Conservation (phyloP, 2,113 vertebrate species). For the Epinephelus lanceolatus region DNA sequence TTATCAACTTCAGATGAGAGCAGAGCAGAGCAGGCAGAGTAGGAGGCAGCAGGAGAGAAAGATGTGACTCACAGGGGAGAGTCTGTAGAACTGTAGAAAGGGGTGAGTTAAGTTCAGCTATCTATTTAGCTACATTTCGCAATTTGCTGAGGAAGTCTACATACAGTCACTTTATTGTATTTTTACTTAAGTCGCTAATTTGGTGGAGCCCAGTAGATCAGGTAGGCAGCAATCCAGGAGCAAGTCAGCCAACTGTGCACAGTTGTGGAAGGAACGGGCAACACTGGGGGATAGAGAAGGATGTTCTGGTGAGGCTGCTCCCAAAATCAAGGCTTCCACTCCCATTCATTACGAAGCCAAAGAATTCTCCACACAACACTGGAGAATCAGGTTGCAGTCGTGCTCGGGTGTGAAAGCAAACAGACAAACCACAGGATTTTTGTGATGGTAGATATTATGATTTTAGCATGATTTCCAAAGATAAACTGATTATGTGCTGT, state of each 20-base stretch:
- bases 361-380: background rate
- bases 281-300: background rate
- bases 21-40: constrained; percentile 42
- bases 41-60: constrained; percentile 50
- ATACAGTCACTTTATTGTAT: constrained; percentile 35
- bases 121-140: constrained; percentile 42
- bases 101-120: constrained; percentile 50
- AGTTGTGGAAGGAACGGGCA: background rate
- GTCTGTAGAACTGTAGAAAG: constrained; percentile 39
- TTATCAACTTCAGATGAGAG: constrained; percentile 54
- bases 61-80: constrained; percentile 60
- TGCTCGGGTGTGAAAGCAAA: background rate
- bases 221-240: background rate
- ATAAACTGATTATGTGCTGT: background rate
- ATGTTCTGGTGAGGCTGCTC: background rate
- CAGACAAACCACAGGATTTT: background rate
- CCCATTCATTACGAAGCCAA: background rate
- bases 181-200: constrained; percentile 43
- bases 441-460: background rate
- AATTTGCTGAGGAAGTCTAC: constrained; percentile 15
- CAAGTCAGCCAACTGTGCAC: background rate
- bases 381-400: too few species aligned
- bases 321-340: constrained; percentile 4
- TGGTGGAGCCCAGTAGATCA: constrained; percentile 3
- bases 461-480: background rate